phyloP scores from a whole-genome alignment of 2,113 vertebrate genomes.

The Phaetusa simplex region DNA sequence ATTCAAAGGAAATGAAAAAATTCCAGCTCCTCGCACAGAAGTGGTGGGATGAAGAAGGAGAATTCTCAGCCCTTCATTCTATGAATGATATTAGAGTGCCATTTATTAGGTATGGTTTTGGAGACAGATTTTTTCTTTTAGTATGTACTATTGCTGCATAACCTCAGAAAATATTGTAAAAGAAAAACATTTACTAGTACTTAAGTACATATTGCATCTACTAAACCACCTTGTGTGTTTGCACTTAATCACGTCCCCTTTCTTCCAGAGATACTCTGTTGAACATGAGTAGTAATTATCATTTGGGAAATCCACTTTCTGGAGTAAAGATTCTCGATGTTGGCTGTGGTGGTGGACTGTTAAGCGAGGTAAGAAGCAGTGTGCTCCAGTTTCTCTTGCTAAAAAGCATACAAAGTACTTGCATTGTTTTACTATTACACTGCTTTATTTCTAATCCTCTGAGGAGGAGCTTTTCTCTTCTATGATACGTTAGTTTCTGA shows the following conservation, averaged over 20 bases:
- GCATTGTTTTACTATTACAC: background rate
- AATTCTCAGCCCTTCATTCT: slow-evolving; percentile 87
- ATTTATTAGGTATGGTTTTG: slow-evolving; percentile 85
- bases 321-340: slow-evolving; percentile 89
- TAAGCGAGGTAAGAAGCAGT: slow-evolving; percentile 83
- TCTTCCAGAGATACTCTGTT: slow-evolving; percentile 88
- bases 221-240: background rate
- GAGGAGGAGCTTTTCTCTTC: background rate
- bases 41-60: slow-evolving; percentile 95
- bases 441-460: background rate
- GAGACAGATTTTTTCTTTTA: background rate
- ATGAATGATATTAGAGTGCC: slow-evolving; percentile 96
- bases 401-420: background rate
- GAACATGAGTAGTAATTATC: slow-evolving; percentile 73
- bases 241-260: background rate
- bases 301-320: slow-evolving; percentile 82
- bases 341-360: slow-evolving; percentile 92
- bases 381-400: background rate
- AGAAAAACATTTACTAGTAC: background rate
- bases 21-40: slow-evolving; percentile 86
- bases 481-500: background rate
- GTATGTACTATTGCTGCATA: background rate
- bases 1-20: slow-evolving; percentile 84
- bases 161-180: background rate
- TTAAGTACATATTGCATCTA: background rate